phyloP scores from a whole-genome alignment of 2,113 vertebrate species.

The Uria lomvia region DNA sequence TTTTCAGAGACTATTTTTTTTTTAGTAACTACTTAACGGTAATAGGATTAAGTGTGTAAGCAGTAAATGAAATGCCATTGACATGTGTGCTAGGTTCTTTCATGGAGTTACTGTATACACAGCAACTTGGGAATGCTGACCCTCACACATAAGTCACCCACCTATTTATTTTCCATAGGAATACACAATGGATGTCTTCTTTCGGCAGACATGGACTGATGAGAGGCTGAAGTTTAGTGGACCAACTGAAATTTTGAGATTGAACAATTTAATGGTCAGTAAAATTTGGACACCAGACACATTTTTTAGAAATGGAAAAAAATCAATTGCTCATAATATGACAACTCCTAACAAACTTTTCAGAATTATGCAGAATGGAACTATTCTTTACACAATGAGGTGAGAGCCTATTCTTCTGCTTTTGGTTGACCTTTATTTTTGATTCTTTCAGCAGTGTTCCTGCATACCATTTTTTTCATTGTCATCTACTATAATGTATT shows the following conservation, averaged over 20 bases:
- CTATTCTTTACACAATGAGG: conserved; percentile 99
- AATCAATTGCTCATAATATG: conserved; percentile 97
- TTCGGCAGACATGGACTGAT: conserved; percentile 96
- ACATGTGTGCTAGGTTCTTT: not conserved
- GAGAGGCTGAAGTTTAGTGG: conserved; percentile 89
- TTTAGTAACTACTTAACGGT: conserved; percentile 29
- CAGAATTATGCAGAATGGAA: conserved; percentile 98
- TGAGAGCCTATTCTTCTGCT: conserved; percentile 47
- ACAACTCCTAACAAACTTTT: conserved; percentile 97
- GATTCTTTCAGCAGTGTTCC: not conserved
- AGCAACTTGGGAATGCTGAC: not conserved
- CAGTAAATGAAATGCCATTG: not conserved
- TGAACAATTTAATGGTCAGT: conserved; percentile 98
- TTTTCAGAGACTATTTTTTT: not conserved
- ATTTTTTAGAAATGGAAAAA: conserved; percentile 98
- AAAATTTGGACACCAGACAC: conserved; percentile 99
- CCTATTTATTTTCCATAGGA: conserved; percentile 75
- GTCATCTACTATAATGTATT: conserved; percentile 4
- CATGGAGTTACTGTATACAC: not conserved
- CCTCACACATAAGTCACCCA: not conserved
- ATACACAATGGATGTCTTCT: conserved; percentile 99
- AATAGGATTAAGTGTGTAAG: conserved; percentile 26
- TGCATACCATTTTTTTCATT: not conserved
- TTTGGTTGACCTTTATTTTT: not conserved
- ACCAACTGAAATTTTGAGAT: conserved; percentile 88